Conservation (phyloP, 2,113 vertebrate genomes). For the Paramisgurnus dabryanus region DNA sequence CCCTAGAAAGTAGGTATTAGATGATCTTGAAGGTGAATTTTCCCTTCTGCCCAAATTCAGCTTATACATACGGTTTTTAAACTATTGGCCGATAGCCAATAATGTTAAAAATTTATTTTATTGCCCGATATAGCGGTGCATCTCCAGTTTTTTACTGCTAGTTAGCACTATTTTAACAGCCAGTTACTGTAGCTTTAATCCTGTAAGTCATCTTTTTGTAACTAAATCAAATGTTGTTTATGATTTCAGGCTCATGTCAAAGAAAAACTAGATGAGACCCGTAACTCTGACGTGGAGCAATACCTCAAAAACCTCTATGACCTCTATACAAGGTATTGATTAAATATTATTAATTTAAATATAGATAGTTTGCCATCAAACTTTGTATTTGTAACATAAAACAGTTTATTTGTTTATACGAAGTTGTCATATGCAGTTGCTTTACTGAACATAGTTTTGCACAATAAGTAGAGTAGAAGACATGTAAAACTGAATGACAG, state of each 20-base stretch:
- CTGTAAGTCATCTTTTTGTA: background rate
- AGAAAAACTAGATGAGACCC: slow-evolving; percentile 89
- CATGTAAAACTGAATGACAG: no score
- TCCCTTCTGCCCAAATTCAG: no score
- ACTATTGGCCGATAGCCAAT: no score
- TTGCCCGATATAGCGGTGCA: background rate
- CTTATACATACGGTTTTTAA: no score
- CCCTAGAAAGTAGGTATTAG: no score
- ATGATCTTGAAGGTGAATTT: no score
- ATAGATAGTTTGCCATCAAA: background rate
- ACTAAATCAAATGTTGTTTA: background rate
- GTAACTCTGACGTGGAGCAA: slow-evolving; percentile 91
- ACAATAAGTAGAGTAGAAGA: no score
- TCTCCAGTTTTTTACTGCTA: background rate
- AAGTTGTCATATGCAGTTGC: background rate
- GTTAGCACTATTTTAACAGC: background rate
- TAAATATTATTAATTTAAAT: background rate
- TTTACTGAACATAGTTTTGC: background rate
- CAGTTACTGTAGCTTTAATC: background rate
- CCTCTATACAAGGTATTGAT: slow-evolving; percentile 88
- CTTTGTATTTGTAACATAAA: background rate
- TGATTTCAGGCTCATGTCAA: slow-evolving; percentile 85
- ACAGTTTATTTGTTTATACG: background rate
- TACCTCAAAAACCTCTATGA: slow-evolving; percentile 98
- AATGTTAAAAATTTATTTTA: no score